phyloP scores from a whole-genome alignment of 2,797 vertebrate genomes.

The Centropyge bicolor region DNA sequence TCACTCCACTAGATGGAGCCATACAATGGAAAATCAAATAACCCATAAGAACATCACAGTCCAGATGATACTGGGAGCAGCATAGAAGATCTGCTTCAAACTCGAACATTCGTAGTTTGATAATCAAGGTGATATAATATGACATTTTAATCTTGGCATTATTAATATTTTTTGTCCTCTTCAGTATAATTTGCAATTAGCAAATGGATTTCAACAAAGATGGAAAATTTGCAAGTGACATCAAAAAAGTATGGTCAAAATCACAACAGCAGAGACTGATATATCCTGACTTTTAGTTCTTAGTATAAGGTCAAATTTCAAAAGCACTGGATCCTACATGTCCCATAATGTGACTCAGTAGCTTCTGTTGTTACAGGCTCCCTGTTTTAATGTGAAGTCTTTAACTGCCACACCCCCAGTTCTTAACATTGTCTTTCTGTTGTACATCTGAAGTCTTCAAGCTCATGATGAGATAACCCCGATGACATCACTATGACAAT shows the following conservation, averaged over 20 bases:
- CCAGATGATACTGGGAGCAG: not conserved
- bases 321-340: not conserved
- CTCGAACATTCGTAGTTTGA: not conserved
- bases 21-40: not conserved
- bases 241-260: not conserved
- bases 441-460: too few species aligned
- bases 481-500: not conserved
- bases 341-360: not conserved
- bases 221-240: not conserved
- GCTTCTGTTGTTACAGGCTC: too few species aligned
- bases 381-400: not conserved
- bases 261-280: not conserved
- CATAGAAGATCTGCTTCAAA: not conserved
- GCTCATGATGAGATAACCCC: too few species aligned
- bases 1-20: constrained; percentile 71
- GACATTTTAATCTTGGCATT: too few species aligned
- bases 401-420: not conserved
- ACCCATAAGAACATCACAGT: not conserved
- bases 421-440: not conserved
- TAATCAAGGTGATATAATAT: not conserved
- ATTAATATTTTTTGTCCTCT: too few species aligned
- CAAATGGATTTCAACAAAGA: too few species aligned
- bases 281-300: not conserved
- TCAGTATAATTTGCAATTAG: not conserved
- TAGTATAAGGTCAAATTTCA: not conserved